phyloP scores from a whole-genome alignment of 2,888 invertebrate species.

The Phlogophora meticulosa region DNA sequence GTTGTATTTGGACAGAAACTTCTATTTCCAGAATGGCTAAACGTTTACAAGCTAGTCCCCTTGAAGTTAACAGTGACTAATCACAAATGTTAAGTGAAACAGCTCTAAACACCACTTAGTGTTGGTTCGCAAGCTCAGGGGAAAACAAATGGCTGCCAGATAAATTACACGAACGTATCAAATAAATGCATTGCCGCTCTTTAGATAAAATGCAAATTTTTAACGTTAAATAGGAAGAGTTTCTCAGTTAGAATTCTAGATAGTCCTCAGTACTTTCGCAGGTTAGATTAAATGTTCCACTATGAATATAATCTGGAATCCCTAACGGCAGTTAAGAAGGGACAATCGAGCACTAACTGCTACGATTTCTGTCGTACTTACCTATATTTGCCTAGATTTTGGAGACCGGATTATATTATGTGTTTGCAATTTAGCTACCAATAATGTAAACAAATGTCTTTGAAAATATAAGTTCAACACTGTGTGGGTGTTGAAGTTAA shows the following conservation, averaged over 20 bases:
- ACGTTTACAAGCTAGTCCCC: conserved; percentile 19
- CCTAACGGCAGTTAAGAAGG: conserved; percentile 26
- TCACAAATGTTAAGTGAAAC: conserved; percentile 56
- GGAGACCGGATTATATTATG: neutral
- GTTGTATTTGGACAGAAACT: conserved; percentile 35
- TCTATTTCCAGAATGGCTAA: conserved; percentile 30
- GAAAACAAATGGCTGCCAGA: conserved; percentile 59
- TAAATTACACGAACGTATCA: conserved; percentile 59
- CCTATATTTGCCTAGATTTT: conserved; percentile 8
- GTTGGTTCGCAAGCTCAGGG: conserved; percentile 45
- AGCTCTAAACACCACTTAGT: conserved; percentile 59
- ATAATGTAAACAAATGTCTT: too few species aligned
- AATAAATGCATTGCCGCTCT: conserved; percentile 62
- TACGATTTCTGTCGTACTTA: conserved; percentile 2
- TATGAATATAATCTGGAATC: conserved; percentile 44
- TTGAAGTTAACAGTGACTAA: conserved; percentile 51
- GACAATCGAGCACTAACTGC: conserved; percentile 37
- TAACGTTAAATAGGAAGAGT: conserved; percentile 53
- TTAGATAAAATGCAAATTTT: conserved; percentile 64
- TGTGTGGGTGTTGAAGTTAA: too few species aligned
- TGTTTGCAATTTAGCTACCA: too few species aligned
- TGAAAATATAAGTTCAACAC: too few species aligned
- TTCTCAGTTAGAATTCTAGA: conserved; percentile 49
- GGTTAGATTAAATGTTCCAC: conserved; percentile 45
- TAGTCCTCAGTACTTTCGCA: conserved; percentile 47